phyloP scores from a whole-genome alignment of 1,140 invertebrate species.

The Melitaea cinxia region DNA sequence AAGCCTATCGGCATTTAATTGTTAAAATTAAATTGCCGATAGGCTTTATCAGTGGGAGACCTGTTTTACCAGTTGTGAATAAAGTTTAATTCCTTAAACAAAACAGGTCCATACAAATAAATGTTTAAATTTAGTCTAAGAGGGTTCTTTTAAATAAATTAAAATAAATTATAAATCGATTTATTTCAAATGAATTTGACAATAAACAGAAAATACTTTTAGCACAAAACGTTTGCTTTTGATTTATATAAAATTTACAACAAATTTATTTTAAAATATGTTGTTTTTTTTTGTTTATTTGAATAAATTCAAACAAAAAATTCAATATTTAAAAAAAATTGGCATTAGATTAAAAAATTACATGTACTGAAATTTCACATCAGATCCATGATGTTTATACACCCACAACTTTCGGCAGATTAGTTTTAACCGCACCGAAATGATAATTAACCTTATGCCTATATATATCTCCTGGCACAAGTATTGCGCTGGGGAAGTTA shows the following conservation, averaged over 20 bases:
- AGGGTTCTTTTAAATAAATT: too few relatives aligned
- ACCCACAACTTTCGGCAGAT: too few relatives aligned
- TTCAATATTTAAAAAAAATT: neutral
- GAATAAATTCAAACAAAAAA: neutral
- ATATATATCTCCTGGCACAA: slow-evolving; percentile 89
- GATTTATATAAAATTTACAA: neutral
- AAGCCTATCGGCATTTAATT: too few relatives aligned
- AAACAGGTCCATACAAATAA: too few relatives aligned
- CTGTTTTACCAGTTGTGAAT: too few relatives aligned
- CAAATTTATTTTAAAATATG: slow-evolving; percentile 2
- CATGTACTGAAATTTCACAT: neutral
- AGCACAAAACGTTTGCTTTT: neutral
- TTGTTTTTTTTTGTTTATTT: neutral
- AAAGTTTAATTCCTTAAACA: too few relatives aligned
- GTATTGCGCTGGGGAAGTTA: slow-evolving; percentile 88
- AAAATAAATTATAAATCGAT: neutral
- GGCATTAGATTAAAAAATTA: neutral
- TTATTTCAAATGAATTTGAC: neutral
- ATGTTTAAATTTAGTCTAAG: too few relatives aligned
- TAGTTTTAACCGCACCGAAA: slow-evolving; percentile 74
- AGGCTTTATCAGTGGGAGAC: too few relatives aligned
- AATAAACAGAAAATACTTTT: neutral
- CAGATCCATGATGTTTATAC: neutral
- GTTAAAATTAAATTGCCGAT: too few relatives aligned
- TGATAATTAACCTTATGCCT: slow-evolving; percentile 83